Evolutionary conservation across 37 sponge, comb jelly and placozoan species (phyloP).

Genomic region (Ephydatia muelleri): DNA sequence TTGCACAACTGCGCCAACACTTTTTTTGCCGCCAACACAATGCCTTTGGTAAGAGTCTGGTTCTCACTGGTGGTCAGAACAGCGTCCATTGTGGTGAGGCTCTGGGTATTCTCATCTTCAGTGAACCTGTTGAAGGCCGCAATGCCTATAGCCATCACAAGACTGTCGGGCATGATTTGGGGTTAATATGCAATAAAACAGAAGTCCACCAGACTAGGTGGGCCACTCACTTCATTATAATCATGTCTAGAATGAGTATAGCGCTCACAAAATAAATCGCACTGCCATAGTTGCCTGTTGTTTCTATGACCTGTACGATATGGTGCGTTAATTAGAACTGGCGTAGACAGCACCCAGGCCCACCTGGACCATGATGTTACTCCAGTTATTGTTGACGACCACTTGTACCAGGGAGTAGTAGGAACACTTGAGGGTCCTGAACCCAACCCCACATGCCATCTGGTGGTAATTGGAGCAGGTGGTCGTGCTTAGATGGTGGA

Average conservation of each 20-base stretch:
- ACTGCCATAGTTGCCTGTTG: background rate
- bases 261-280: constrained; percentile 60
- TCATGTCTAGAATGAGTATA: constrained; percentile 53
- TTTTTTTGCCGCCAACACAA: background rate
- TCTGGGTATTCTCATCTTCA: background rate
- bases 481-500: constrained; percentile 9
- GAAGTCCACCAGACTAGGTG: background rate
- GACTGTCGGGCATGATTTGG: constrained; percentile 8
- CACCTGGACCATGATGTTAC: constrained; percentile 70
- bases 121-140: constrained; percentile 71
- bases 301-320: constrained; percentile 28
- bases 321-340: background rate
- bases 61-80: background rate
- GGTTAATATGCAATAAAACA: background rate
- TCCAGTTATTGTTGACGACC: constrained; percentile 70
- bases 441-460: constrained; percentile 62
- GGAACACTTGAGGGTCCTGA: constrained; percentile 56
- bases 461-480: constrained; percentile 19
- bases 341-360: background rate
- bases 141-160: constrained; percentile 67
- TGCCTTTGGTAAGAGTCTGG: background rate
- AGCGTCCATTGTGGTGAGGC: background rate
- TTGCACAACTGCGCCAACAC: background rate
- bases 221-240: constrained; percentile 66
- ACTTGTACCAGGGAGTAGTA: constrained; percentile 58